Conservation (phyloP, 2,113 vertebrate genomes). For the Manacus vitellinus region DNA sequence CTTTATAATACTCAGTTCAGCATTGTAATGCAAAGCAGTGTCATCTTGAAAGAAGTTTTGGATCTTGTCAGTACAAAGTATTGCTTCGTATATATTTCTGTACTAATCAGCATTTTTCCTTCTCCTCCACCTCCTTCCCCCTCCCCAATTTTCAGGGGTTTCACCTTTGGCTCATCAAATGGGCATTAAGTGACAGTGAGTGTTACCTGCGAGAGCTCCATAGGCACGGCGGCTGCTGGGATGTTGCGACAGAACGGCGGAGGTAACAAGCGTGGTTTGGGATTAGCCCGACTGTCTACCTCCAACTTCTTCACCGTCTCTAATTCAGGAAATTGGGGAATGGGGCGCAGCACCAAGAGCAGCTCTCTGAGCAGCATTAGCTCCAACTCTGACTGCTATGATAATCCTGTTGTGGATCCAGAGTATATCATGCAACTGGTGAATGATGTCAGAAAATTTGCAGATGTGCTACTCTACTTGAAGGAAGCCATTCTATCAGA, state of each 20-base stretch:
- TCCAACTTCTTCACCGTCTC: slow-evolving; percentile 76
- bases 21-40: not conserved
- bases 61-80: not conserved
- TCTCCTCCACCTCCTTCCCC: not conserved
- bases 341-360: slow-evolving; percentile 82
- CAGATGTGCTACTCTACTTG: slow-evolving; percentile 89
- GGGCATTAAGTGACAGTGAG: slow-evolving; percentile 41
- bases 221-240: slow-evolving; percentile 74
- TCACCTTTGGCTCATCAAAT: slow-evolving; percentile 47
- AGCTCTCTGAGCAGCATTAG: slow-evolving; percentile 81
- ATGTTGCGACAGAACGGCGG: slow-evolving; percentile 88
- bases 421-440: slow-evolving; percentile 95
- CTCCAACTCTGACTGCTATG: slow-evolving; percentile 75
- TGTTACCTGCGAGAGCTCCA: slow-evolving; percentile 66
- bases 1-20: not conserved
- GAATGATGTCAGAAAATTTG: slow-evolving; percentile 91
- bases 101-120: not conserved
- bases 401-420: slow-evolving; percentile 82
- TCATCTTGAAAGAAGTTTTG: not conserved
- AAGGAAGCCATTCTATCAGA: slow-evolving; percentile 90
- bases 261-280: slow-evolving; percentile 82
- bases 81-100: not conserved
- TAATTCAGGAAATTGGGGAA: slow-evolving; percentile 80
- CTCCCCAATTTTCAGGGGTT: slow-evolving; percentile 18
- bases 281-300: slow-evolving; percentile 77